Evolutionary conservation across 1,140 invertebrate species (phyloP).

Genomic region (Micrasema minimum): DNA sequence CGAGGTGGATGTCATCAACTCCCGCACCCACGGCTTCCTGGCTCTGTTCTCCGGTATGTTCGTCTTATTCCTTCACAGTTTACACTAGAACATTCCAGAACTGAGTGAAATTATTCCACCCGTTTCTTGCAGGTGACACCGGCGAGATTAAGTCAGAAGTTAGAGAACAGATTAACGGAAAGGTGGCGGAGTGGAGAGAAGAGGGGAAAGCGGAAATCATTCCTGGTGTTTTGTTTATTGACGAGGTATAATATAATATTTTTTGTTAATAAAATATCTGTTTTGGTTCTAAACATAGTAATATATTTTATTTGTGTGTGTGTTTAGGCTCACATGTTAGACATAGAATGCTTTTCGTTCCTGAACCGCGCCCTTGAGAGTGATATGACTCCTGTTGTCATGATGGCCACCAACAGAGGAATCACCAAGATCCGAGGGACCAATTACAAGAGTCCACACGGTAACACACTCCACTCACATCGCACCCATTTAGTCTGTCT

Average conservation of each 20-base stretch:
- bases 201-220: slow-evolving; percentile 99
- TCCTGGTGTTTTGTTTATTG: slow-evolving; percentile 93
- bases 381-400: slow-evolving; percentile 96
- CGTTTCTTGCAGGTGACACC: slow-evolving; percentile 85
- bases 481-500: no score
- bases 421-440: slow-evolving; percentile 97
- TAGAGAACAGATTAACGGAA: slow-evolving; percentile 97
- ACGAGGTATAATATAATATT: slow-evolving; percentile 74
- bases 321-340: slow-evolving; percentile 96
- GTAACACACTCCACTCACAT: slow-evolving; percentile 58
- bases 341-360: slow-evolving; percentile 99
- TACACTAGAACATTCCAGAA: no score
- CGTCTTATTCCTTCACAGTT: neutral
- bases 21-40: slow-evolving; percentile 95
- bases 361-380: slow-evolving; percentile 96
- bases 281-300: neutral
- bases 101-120: no score
- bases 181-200: slow-evolving; percentile 98
- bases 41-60: slow-evolving; percentile 95
- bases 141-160: slow-evolving; percentile 99
- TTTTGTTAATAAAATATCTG: neutral
- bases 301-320: neutral
- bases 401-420: slow-evolving; percentile 99
- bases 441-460: slow-evolving; percentile 93
- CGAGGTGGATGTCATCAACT: slow-evolving; percentile 99